phyloP scores from a whole-genome alignment of 2,797 vertebrate genomes.

The Eupleurogrammus muticus region DNA sequence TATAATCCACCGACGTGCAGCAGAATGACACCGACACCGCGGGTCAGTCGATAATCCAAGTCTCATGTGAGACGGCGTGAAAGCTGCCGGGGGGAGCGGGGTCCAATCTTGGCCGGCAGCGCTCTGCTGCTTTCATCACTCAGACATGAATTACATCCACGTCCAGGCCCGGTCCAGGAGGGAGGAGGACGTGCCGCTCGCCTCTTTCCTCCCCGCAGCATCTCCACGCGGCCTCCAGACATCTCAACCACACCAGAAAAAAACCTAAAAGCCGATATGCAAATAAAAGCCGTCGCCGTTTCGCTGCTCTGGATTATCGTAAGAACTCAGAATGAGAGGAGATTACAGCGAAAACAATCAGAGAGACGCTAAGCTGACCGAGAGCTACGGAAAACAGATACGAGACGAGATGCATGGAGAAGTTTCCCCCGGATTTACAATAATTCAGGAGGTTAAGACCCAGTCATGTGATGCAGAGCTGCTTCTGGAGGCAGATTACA shows the following conservation, averaged over 20 bases:
- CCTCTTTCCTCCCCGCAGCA: too few relatives aligned
- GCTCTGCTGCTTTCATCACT: conserved; percentile 99
- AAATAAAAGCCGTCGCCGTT: conserved; percentile 78
- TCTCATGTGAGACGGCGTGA: conserved; percentile 99
- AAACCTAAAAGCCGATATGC: conserved; percentile 80
- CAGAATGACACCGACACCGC: conserved; percentile 98
- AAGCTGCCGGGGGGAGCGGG: conserved; percentile 99
- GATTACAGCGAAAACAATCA: conserved; percentile 69
- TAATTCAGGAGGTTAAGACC: conserved; percentile 55
- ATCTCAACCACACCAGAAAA: conserved; percentile 81
- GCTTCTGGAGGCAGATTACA: conserved; percentile 71
- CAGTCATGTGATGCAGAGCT: conserved; percentile 65
- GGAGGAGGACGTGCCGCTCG: too few relatives aligned
- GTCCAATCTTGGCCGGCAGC: conserved; percentile 99
- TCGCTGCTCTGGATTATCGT: conserved; percentile 75
- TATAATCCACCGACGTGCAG: conserved; percentile 96
- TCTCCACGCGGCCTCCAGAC: conserved; percentile 72
- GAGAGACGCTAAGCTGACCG: conserved; percentile 59
- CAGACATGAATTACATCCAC: conserved; percentile 99
- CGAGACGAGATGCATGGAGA: conserved; percentile 31
- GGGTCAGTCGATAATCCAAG: conserved; percentile 99
- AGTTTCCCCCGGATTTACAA: conserved; percentile 20
- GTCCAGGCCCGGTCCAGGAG: too few relatives aligned
- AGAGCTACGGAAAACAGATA: conserved; percentile 45
- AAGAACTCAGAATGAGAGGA: conserved; percentile 66